A percentile compares a stretch with the other conserved stretches of the same genome.
Conservation (phyloP, 2,113 vertebrate species). For the Prochilodus magdalenae region DNA sequence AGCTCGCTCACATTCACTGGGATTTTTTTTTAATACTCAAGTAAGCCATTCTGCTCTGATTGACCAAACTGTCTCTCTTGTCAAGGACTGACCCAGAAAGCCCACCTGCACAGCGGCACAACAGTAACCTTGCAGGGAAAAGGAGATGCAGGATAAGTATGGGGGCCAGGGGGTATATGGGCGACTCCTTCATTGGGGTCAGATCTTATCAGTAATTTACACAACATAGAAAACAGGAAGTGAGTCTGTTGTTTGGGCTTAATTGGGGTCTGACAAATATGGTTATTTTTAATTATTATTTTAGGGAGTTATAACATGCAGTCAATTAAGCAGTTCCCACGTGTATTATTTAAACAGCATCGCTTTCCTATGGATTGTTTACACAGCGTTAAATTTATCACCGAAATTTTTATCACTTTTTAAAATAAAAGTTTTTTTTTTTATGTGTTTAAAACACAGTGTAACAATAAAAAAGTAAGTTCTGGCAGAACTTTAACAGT, state of each 20-base stretch:
- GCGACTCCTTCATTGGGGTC: background rate
- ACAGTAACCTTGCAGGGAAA: background rate
- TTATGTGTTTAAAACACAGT: too few species aligned
- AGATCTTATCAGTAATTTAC: conserved; percentile 2
- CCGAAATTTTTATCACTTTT: too few species aligned
- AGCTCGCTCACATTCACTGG: conserved; percentile 43
- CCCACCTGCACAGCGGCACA: background rate
- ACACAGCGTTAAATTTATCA: too few species aligned
- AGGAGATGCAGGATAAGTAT: background rate
- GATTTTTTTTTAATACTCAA: conserved; percentile 65
- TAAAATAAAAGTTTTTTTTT: too few species aligned
- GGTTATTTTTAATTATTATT: background rate
- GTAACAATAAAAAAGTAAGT: too few species aligned
- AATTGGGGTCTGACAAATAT: background rate
- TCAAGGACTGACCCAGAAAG: background rate
- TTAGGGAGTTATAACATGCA: too few species aligned
- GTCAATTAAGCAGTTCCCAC: too few species aligned
- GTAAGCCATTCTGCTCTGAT: conserved; percentile 68
- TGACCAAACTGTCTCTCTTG: conserved; percentile 2
- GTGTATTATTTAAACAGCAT: too few species aligned
- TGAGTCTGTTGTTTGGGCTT: background rate
- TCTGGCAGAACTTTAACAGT: too few species aligned
- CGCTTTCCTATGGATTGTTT: too few species aligned
- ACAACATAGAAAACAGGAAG: background rate
- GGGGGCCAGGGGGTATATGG: background rate